Base-by-base conservation (phyloP, 1,140 invertebrate species). In the Neomicropteryx cornuta region DNA sequence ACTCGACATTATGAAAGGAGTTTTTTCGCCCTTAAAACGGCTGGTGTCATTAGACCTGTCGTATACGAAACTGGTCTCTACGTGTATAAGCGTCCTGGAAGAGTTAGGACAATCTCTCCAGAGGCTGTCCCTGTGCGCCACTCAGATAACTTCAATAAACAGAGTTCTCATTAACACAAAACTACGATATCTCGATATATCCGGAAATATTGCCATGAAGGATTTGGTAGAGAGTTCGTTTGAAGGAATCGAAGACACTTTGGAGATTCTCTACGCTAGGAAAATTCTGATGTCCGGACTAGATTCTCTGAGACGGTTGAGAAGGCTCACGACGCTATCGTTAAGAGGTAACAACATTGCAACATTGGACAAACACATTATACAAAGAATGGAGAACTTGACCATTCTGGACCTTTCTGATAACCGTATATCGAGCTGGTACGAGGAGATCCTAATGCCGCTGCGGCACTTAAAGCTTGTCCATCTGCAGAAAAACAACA, bases 371-470 rank as follows among this genome's bases (percentile, higher is more conserved):
- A 11, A 13, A 0, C 36, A 43, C 2, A 40, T 47, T 6, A 54
- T 64, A 0, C 16, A 42, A 3, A 48, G 47, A 0, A 33, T 73
- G 10, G 43, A 35, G 21, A 60, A 52, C n/a, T 42, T 76, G 33
- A 48, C 66, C 45, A 42, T 70, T 6, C 44, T 76, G 0, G 65
- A 73, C 44, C 49, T 75, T 30, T 59, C 52, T 16, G 52, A 51
- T 1, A 76, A 75, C 39, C 62, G 63, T 47, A 51, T 75, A 2
- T 54, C 46, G 0, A 55, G 62, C 13, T 75, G 73, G 72, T 62
- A 66, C 16, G 39, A 47, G 3, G 51, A 43, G 10, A 50, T 53
- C 1, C 65, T 73, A 23, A 39, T 35, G 0, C 40, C 52, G 1
- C 62, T 71, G 41, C 45, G 46, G 3, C 48, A 49, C 0, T 35